Percentiles rank a stretch among this genome's conserved stretches.
phyloP scores from a whole-genome alignment of 2,113 vertebrate species.

The Salminus brasiliensis region DNA sequence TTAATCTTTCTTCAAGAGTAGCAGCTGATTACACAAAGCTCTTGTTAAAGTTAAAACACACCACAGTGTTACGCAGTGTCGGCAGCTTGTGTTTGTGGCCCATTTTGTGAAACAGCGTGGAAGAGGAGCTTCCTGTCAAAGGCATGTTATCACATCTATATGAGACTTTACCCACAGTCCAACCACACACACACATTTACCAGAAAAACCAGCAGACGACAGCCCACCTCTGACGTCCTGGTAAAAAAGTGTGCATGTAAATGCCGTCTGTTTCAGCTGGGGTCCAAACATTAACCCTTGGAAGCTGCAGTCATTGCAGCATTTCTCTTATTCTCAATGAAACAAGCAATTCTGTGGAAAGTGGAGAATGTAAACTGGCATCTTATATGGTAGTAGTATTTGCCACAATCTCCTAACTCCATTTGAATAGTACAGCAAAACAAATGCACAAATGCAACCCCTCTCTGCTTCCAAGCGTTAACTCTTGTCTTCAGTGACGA shows the following conservation, averaged over 20 bases:
- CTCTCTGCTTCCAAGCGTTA: no score
- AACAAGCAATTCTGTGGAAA: no score
- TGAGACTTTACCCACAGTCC: constrained; percentile 20
- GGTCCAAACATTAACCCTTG: no score
- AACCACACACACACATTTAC: background rate
- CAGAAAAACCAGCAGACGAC: background rate
- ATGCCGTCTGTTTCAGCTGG: background rate
- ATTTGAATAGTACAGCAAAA: no score
- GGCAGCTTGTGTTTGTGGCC: background rate
- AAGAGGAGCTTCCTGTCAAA: background rate
- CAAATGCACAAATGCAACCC: no score
- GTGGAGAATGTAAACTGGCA: no score
- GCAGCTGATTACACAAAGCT: background rate
- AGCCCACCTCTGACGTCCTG: background rate
- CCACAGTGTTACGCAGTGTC: background rate
- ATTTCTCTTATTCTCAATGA: no score
- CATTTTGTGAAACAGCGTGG: background rate
- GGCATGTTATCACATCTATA: constrained; percentile 41
- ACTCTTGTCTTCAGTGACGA: background rate
- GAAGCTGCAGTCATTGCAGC: no score
- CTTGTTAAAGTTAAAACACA: background rate
- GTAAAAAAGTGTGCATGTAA: background rate
- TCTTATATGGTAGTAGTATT: no score
- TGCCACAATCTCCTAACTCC: no score
- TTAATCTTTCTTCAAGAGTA: background rate